Base-by-base conservation (phyloP, 2,888 invertebrate species). In the Napeogenes inachia region DNA sequence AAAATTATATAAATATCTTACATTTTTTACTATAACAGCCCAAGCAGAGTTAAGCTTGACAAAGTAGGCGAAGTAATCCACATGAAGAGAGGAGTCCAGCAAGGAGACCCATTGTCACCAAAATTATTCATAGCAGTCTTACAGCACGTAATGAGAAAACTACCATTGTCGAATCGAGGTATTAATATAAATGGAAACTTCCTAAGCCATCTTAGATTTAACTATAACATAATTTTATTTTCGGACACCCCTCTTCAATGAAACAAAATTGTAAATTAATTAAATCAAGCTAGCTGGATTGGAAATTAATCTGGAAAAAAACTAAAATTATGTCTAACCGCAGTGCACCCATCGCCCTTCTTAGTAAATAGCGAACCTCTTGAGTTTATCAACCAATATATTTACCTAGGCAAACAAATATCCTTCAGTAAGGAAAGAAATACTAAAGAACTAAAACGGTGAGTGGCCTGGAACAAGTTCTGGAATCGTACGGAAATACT, bases 21-120 rank as follows among this genome's bases (percentile, higher is more conserved):
- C 60, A 61, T 63, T 38, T 60, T 58, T 38, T 64, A 66, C 33
- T 3, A 13, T 13, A 60, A 64, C 13, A 64, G 64, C 30, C 59
- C 57, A 60, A 67, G 63, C 46, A 57, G 54, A 63, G 61, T 67
- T 4, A 69, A 63, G 13, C 12, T 66, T 13, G 66, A 67, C 13
- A 65, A 54, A 61, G 35, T n/a, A 32, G 67, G 67, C 30, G 32
- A 50, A 58, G 35, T 12, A 57, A 61, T 66, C 12, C 61, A 62
- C 33, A 62, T 63, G 56, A 50, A 61, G 0, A 57, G 63, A 68
- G 66, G 62, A 1, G 66, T 66, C 12, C 56, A 59, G 47, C 65
- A 68, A 57, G 66, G 65, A 21, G 63, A 66, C 60, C 66, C 64
- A 10, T 45, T 68, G 13, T 68, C 67, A 12, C 59, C 65, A 30